phyloP scores from a whole-genome alignment of 2,113 vertebrate genomes.

The Empidonax traillii region DNA sequence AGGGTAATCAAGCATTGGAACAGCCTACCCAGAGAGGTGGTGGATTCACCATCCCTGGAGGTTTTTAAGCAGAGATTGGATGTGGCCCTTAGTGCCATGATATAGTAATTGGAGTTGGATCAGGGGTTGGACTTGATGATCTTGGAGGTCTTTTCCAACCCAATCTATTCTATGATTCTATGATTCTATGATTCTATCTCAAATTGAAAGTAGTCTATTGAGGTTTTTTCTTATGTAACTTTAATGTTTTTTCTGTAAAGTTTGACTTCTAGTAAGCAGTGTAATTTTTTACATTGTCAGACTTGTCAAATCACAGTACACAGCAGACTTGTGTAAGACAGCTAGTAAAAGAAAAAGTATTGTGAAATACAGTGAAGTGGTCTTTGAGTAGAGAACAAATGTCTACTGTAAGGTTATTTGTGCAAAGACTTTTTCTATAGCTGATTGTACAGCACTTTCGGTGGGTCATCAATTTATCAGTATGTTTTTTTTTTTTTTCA shows the following conservation, averaged over 20 bases:
- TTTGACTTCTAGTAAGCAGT: neutral
- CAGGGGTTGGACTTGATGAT: too few relatives aligned
- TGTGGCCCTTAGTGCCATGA: too few relatives aligned
- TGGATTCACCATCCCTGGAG: too few relatives aligned
- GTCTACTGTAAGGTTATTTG: neutral
- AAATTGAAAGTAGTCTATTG: neutral
- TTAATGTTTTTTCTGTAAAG: neutral
- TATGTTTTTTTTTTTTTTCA: neutral
- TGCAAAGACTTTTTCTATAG: neutral
- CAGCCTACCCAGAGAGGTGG: too few relatives aligned
- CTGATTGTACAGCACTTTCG: neutral
- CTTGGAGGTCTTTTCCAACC: too few relatives aligned
- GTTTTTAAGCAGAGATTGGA: too few relatives aligned
- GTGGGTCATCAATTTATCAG: conserved; percentile 1
- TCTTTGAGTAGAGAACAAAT: neutral
- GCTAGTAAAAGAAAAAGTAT: neutral
- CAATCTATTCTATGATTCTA: too few relatives aligned
- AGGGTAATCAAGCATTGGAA: too few relatives aligned
- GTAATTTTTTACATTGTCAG: neutral
- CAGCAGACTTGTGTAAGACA: neutral
- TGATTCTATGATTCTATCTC: too few relatives aligned
- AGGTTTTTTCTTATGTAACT: neutral
- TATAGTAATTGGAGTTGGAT: too few relatives aligned
- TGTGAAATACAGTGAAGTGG: neutral
- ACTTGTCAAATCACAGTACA: neutral